phyloP scores from a whole-genome alignment of 2,113 vertebrate species.

The Petrocephalus microphthalmus region DNA sequence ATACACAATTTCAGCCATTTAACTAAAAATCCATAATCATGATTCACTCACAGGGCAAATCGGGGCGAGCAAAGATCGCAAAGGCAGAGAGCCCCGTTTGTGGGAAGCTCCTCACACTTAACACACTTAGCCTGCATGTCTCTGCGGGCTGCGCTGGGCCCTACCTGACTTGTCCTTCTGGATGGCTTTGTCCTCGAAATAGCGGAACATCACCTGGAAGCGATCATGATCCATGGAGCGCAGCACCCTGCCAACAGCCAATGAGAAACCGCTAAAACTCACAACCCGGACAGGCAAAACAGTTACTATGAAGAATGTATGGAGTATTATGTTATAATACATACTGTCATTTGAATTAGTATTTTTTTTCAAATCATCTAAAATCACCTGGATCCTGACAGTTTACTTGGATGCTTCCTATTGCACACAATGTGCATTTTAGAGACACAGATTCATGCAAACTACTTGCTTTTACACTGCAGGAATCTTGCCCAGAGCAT shows the following conservation, averaged over 20 bases:
- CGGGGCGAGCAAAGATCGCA: not conserved
- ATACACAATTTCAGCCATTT: not conserved
- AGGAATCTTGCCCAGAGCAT: not conserved
- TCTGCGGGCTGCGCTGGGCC: not conserved
- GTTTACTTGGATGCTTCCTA: not conserved
- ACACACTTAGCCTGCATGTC: not conserved
- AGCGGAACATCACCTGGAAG: conserved; percentile 98
- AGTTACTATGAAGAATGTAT: not conserved
- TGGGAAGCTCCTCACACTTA: not conserved
- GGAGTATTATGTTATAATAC: not conserved
- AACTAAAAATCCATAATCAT: not conserved
- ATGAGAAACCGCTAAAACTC: not conserved
- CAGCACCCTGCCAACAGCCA: conserved; percentile 66
- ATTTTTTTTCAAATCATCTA: not conserved
- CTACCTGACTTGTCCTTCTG: conserved; percentile 97
- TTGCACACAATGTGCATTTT: not conserved
- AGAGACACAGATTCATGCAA: not conserved
- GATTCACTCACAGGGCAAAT: not conserved
- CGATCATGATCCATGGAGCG: conserved; percentile 84
- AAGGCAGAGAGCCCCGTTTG: not conserved
- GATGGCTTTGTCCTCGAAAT: conserved; percentile 96
- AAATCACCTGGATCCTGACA: not conserved
- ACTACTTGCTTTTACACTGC: not conserved
- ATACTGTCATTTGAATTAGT: not conserved
- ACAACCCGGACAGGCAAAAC: not conserved